phyloP scores from a whole-genome alignment of 2,888 invertebrate genomes.

The Plutella xylostella region DNA sequence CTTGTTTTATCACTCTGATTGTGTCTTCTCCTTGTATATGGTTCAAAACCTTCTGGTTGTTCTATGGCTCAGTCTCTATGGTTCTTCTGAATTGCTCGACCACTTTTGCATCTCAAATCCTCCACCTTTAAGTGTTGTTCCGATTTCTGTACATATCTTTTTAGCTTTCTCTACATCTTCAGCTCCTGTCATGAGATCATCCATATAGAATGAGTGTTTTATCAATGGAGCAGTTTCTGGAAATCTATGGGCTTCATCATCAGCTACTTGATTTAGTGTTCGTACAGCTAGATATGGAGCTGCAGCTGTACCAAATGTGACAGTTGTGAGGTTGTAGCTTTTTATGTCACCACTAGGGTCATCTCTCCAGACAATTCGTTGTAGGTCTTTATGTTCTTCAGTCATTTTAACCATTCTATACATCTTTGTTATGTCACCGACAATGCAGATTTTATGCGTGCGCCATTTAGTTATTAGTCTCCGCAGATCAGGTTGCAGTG shows the following conservation, averaged over 20 bases:
- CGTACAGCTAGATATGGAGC: conserved; percentile 21
- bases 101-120: conserved; percentile 25
- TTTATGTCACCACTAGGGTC: conserved; percentile 10
- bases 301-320: conserved; percentile 19
- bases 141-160: conserved; percentile 17
- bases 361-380: conserved; percentile 22
- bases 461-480: conserved; percentile 17
- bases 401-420: conserved; percentile 20
- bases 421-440: conserved; percentile 23
- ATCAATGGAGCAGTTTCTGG: conserved; percentile 9
- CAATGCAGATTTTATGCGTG: conserved; percentile 16
- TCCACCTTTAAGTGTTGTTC: conserved; percentile 18
- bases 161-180: conserved; percentile 14
- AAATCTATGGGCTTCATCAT: conserved; percentile 12
- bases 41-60: too few species aligned
- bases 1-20: conserved; percentile 11
- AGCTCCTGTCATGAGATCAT: conserved; percentile 17
- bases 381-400: conserved; percentile 17
- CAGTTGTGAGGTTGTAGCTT: conserved; percentile 14
- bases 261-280: conserved; percentile 17
- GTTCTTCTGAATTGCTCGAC: conserved; percentile 17
- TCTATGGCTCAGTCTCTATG: too few species aligned
- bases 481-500: conserved; percentile 19
- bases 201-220: conserved; percentile 13
- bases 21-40: conserved; percentile 5